Percentiles rank a stretch among this genome's conserved stretches.
phyloP scores from a whole-genome alignment of 1,140 invertebrate species.

The Macrobrachium nipponense region DNA sequence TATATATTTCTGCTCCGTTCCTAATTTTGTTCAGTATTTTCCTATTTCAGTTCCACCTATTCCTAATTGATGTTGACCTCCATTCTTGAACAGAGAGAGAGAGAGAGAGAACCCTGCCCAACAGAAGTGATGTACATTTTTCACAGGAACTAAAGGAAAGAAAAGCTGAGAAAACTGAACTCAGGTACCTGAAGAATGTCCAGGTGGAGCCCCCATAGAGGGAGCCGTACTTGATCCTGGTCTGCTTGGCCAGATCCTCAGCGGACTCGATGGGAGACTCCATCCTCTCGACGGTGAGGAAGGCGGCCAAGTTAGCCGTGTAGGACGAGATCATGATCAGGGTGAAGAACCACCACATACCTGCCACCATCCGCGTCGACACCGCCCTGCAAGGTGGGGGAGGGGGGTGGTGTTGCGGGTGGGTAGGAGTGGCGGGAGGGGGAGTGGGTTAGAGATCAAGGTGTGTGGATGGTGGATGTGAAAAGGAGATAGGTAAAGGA shows the following conservation, averaged over 20 bases:
- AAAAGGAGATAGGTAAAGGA: too few species aligned
- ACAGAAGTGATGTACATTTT: neutral
- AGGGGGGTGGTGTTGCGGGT: too few species aligned
- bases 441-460: too few species aligned
- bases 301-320: conserved; percentile 13
- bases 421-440: too few species aligned
- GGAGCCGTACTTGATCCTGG: conserved; percentile 74
- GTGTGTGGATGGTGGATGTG: too few species aligned
- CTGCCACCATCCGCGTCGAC: neutral
- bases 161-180: too few species aligned
- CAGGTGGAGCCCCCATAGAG: conserved; percentile 3
- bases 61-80: too few species aligned
- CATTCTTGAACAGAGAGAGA: too few species aligned
- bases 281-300: conserved; percentile 16
- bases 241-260: conserved; percentile 75
- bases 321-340: conserved; percentile 24
- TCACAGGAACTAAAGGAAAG: too few species aligned
- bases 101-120: neutral
- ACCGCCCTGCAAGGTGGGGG: neutral
- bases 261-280: conserved; percentile 66
- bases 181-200: neutral
- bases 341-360: conserved; percentile 23
- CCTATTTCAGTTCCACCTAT: too few species aligned
- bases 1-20: too few species aligned
- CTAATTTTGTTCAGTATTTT: too few species aligned